These are phyloP conservation scores for Orchesella flavescens DNA, from an alignment of 2,888 invertebrate species.

Conservation along the genomic window DNA sequence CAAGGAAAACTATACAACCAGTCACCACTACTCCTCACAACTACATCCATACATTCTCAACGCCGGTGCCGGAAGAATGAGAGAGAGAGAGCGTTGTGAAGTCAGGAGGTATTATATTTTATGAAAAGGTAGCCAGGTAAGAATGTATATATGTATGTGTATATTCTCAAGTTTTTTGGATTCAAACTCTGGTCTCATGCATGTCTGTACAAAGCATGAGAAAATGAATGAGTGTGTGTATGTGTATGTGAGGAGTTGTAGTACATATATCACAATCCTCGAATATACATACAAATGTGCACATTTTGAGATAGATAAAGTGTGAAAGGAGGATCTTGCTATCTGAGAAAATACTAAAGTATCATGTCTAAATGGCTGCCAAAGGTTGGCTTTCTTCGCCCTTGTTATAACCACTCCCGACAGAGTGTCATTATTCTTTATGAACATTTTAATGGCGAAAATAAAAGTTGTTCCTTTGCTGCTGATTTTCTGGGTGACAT, in stretches of 20 bases:
- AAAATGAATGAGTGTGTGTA: too few species aligned
- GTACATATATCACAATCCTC: too few species aligned
- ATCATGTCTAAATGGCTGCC: constrained; percentile 34
- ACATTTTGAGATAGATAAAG: neutral
- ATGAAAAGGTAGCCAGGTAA: neutral
- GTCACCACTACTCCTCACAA: constrained; percentile 7
- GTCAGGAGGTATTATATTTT: too few species aligned
- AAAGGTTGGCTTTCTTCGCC: constrained; percentile 39
- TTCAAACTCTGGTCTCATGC: neutral
- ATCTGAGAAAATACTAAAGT: constrained; percentile 21
- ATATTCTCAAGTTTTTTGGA: too few species aligned
- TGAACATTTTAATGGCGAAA: constrained; percentile 48
- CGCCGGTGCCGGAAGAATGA: neutral
- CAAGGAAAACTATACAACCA: constrained; percentile 1
- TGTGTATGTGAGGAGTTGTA: too few species aligned
- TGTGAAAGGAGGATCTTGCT: constrained; percentile 13
- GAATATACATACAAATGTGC: too few species aligned
- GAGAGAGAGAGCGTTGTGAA: neutral
- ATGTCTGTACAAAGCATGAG: neutral
- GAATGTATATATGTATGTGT: neutral
- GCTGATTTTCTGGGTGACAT: constrained; percentile 30
- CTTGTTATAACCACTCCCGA: neutral
- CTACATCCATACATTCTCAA: neutral
- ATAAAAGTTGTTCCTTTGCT: constrained; percentile 50
- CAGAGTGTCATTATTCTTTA: constrained; percentile 54